phyloP scores from a whole-genome alignment of 1,140 invertebrate genomes.

The Cyrtorhinus lividipennis region DNA sequence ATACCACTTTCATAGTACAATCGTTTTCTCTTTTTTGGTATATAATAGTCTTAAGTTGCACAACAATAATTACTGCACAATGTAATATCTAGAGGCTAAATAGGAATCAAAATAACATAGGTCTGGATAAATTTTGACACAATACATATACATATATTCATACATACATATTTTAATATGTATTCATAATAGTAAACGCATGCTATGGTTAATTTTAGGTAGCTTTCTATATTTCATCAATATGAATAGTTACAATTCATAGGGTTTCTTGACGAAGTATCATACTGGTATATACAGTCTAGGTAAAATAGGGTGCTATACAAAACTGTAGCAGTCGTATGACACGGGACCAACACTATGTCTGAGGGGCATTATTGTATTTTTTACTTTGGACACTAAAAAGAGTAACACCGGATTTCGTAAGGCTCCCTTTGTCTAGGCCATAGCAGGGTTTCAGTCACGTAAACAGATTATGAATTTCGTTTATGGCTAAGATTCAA shows the following conservation, averaged over 20 bases:
- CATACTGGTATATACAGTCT: conserved; percentile 10
- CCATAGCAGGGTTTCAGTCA: conserved; percentile 19
- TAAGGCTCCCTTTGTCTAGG: conserved; percentile 16
- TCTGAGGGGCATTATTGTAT: background rate
- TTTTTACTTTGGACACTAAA: background rate
- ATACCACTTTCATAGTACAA: conserved; percentile 19
- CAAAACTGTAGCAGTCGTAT: background rate
- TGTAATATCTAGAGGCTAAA: conserved; percentile 17
- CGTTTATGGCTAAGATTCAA: conserved; percentile 14
- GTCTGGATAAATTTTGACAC: conserved; percentile 18
- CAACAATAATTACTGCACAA: conserved; percentile 21
- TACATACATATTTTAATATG: background rate
- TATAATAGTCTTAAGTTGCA: conserved; percentile 21
- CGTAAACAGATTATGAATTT: conserved; percentile 12
- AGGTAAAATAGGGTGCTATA: conserved; percentile 1
- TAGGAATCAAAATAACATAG: conserved; percentile 21
- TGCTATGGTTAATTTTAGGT: background rate
- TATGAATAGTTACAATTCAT: background rate
- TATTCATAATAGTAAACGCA: background rate
- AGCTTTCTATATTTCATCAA: background rate
- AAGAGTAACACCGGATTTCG: conserved; percentile 2
- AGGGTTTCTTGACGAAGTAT: background rate
- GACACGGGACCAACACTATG: background rate
- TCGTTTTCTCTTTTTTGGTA: conserved; percentile 18
- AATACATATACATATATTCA: conserved; percentile 17